phyloP scores from a whole-genome alignment of 2,797 vertebrate species.

The Sternarchorhynchus goeldii region DNA sequence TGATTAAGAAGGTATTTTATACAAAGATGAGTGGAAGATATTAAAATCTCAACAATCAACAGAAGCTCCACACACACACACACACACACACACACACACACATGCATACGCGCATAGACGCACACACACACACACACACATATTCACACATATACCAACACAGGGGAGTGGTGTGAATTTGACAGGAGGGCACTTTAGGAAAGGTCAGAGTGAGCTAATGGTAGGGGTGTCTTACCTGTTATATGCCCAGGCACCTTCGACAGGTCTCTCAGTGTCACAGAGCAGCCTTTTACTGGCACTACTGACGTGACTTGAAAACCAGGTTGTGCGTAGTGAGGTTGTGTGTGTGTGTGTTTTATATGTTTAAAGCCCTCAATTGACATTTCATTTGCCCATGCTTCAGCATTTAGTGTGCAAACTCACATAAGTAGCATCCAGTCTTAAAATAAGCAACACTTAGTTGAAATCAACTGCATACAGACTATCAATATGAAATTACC shows the following conservation, averaged over 20 bases:
- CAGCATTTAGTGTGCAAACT: slow-evolving; percentile 30
- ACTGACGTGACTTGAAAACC: slow-evolving; percentile 68
- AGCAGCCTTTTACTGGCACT: slow-evolving; percentile 56
- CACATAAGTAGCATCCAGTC: slow-evolving; percentile 23
- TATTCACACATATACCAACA: slow-evolving; percentile 38
- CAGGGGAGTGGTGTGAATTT: slow-evolving; percentile 59
- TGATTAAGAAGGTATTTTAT: slow-evolving; percentile 30
- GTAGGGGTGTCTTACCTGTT: slow-evolving; percentile 70
- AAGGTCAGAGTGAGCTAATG: slow-evolving; percentile 79
- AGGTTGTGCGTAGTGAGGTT: slow-evolving; percentile 38
- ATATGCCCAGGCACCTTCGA: slow-evolving; percentile 73
- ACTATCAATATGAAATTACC: slow-evolving; percentile 65
- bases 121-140: slow-evolving; percentile 43
- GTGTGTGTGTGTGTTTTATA: slow-evolving; percentile 8
- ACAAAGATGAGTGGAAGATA: slow-evolving; percentile 35
- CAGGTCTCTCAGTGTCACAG: slow-evolving; percentile 70
- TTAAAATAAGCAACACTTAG: slow-evolving; percentile 36
- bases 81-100: slow-evolving; percentile 43
- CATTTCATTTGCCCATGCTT: slow-evolving; percentile 46
- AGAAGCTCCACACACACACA: slow-evolving; percentile 46
- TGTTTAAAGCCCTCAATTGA: slow-evolving; percentile 38
- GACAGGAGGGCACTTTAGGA: slow-evolving; percentile 67
- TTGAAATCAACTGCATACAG: slow-evolving; percentile 38
- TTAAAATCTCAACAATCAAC: slow-evolving; percentile 42
- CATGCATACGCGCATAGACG: background rate